Conservation (phyloP, 2,113 vertebrate species). For the Syngnathus typhle region DNA sequence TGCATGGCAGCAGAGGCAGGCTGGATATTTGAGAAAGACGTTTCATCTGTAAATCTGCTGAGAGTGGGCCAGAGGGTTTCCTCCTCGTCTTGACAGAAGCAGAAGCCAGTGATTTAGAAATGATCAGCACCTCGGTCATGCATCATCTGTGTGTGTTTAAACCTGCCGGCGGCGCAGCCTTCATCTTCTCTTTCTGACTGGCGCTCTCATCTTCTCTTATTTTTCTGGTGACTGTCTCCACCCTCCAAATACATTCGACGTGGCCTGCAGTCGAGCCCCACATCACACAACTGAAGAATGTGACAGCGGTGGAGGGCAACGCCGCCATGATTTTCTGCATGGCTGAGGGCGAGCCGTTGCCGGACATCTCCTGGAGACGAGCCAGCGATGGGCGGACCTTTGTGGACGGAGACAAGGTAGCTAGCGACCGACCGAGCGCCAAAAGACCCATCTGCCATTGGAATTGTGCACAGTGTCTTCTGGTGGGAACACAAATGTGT, state of each 20-base stretch:
- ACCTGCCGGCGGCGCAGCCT: slow-evolving; percentile 31
- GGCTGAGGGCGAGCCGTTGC: slow-evolving; percentile 91
- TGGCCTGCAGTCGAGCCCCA: slow-evolving; percentile 87
- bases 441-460: slow-evolving; percentile 25
- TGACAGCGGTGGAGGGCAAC: slow-evolving; percentile 87
- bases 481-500: too few species aligned
- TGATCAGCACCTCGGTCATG: slow-evolving; percentile 46
- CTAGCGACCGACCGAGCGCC: slow-evolving; percentile 6
- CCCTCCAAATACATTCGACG: neutral
- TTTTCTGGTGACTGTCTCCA: slow-evolving; percentile 2
- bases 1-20: neutral
- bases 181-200: slow-evolving; percentile 11
- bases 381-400: slow-evolving; percentile 82
- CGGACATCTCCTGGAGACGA: slow-evolving; percentile 94
- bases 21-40: neutral
- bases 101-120: slow-evolving; percentile 23
- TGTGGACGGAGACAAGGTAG: slow-evolving; percentile 89
- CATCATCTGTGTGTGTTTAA: slow-evolving; percentile 39
- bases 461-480: neutral
- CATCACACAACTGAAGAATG: slow-evolving; percentile 92
- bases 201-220: slow-evolving; percentile 12
- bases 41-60: slow-evolving; percentile 13
- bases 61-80: slow-evolving; percentile 23
- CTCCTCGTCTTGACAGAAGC: slow-evolving; percentile 8
- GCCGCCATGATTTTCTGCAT: slow-evolving; percentile 86